Evolutionary conservation across 2,888 invertebrate genomes (phyloP), one percentile per base, ranked within the genome.

Genomic region (Flexamia atlantica): DNA sequence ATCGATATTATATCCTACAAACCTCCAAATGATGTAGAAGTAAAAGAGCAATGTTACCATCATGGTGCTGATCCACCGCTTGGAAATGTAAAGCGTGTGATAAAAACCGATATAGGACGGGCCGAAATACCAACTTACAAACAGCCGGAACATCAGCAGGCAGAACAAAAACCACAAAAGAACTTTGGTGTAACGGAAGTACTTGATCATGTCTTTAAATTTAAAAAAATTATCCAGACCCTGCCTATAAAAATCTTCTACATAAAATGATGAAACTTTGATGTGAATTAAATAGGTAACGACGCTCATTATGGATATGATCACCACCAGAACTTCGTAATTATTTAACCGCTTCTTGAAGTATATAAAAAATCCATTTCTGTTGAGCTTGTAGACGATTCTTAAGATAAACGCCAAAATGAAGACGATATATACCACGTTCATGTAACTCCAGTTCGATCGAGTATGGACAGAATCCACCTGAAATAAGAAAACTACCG

Each of bases 401-500:
- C 64, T 25, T 17, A 64, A 12, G 9, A 64, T 14, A 5, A 64
- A 64, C 4, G 9, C n/a, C 2, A 64, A 7, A 25, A 28, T 64
- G 25, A 64, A 64, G 25, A 64, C n/a, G 9, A 64, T 64, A 25
- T 64, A 64, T 10, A 30, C 17, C 5, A n/a, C 30, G 17, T 64
- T 64, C 25, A 4, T 10, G 9, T 23, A 3, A 64, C 25, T 25
- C 28, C 25, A 28, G 25, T 25, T 25, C 20, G 10, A 10, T 30
- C 17, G 9, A 4, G 30, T 64, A n/a, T 64, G 23, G n/a, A 64
- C 64, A 4, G 64, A 64, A 30, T 64, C 25, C 64, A 30, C 64
- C 64, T 64, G 64, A 25, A 64, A 64, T 23, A 64, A 64, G n/a
- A 12, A 64, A 4, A 50, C n/a, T n/a, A n/a, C n/a, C n/a, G n/a